Percentiles rank a stretch among this genome's conserved stretches.
phyloP scores from a whole-genome alignment of 2,113 vertebrate genomes.

The Apus apus region DNA sequence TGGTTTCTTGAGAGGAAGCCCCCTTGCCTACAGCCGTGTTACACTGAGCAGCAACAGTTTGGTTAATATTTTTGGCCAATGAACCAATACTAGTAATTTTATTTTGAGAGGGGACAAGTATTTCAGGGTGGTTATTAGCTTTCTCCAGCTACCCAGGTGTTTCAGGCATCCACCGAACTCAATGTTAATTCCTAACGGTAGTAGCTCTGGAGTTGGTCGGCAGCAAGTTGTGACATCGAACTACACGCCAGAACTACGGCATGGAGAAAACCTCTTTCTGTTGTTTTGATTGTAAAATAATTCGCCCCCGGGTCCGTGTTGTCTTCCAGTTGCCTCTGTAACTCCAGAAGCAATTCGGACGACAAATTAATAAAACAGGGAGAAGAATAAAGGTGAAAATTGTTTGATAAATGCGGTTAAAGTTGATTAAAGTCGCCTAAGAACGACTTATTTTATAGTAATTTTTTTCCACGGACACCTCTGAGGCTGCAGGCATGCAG shows the following conservation, averaged over 20 bases:
- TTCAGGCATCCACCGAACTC: not conserved
- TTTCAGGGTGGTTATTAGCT: not conserved
- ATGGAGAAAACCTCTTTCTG: not conserved
- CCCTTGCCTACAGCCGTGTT: fast-evolving
- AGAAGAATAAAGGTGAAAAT: not conserved
- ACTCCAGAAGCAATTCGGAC: not conserved
- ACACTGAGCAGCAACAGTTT: not conserved
- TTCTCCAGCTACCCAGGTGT: fast-evolving
- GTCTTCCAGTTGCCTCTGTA: not conserved
- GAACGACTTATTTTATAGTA: not conserved
- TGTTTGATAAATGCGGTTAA: not conserved
- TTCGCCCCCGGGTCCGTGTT: fast-evolving
- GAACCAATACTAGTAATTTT: not conserved
- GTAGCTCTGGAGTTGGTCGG: not conserved
- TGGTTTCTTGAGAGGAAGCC: not conserved
- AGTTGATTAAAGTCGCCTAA: not conserved
- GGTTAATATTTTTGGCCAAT: not conserved
- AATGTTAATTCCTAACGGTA: not conserved
- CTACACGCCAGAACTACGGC: fast-evolving
- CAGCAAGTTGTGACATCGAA: not conserved
- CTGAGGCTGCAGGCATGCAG: not conserved
- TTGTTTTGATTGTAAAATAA: not conserved
- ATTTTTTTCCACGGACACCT: not conserved
- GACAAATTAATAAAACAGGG: not conserved
- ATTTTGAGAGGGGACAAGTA: not conserved